Conservation (phyloP, 2,797 vertebrate genomes). For the Serranus cabrilla region DNA sequence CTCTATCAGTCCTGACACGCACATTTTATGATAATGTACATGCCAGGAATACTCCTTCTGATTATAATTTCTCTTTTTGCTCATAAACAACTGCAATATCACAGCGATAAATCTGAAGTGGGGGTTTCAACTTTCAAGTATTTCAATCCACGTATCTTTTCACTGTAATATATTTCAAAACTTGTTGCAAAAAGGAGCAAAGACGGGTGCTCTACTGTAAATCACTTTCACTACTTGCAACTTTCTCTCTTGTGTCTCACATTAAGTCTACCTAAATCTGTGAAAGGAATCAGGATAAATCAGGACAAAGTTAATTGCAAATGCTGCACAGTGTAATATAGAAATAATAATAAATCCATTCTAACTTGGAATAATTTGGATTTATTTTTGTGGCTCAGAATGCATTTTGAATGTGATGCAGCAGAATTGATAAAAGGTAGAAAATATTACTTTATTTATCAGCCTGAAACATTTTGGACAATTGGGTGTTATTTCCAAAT, state of each 20-base stretch:
- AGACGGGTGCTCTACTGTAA: not conserved
- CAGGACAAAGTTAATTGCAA: slow-evolving; percentile 6
- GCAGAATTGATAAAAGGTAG: slow-evolving; percentile 20
- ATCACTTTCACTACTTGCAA: not conserved
- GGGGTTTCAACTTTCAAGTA: slow-evolving; percentile 4
- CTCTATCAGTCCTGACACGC: slow-evolving; percentile 37
- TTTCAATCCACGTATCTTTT: slow-evolving; percentile 10
- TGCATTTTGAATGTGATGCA: not conserved
- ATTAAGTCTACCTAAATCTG: not conserved
- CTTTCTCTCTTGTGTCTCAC: not conserved
- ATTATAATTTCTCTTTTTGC: slow-evolving; percentile 35
- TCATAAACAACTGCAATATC: slow-evolving; percentile 3
- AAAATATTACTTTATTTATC: slow-evolving; percentile 14
- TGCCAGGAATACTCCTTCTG: slow-evolving; percentile 19
- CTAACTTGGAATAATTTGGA: slow-evolving; percentile 5
- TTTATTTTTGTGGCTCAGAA: slow-evolving; percentile 17
- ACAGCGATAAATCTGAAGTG: not conserved
- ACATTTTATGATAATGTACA: slow-evolving; percentile 56
- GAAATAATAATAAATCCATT: not conserved
- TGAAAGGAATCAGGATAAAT: slow-evolving; percentile 3
- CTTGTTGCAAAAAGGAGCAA: not conserved
- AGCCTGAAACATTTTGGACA: slow-evolving; percentile 35
- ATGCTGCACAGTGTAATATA: not conserved
- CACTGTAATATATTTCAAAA: not conserved
- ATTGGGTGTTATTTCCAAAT: slow-evolving; percentile 24